A percentile compares a stretch with the other conserved stretches of the same genome.
Evolutionary conservation across 2,113 vertebrate species (phyloP).

Genomic region (Pica pica): DNA sequence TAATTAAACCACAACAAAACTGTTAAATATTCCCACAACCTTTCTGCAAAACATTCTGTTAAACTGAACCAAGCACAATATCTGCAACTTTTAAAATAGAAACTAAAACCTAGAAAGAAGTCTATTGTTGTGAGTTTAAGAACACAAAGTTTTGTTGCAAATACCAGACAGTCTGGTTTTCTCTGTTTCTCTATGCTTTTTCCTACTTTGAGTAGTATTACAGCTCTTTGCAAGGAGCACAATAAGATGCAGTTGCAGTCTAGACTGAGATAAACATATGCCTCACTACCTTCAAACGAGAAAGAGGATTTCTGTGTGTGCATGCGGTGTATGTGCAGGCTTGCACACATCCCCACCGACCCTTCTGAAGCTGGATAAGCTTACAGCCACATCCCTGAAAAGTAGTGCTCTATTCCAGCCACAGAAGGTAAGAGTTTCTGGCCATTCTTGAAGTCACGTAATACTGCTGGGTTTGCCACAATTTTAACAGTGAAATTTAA

Average conservation of each 20-base stretch:
- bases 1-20: background rate
- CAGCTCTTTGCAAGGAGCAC: background rate
- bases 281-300: background rate
- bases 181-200: background rate
- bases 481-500: background rate
- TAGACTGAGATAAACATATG: background rate
- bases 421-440: background rate
- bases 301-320: background rate
- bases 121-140: background rate
- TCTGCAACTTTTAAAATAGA: background rate
- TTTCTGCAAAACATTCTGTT: background rate
- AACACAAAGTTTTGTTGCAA: background rate
- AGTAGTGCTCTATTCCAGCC: background rate
- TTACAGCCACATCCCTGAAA: background rate
- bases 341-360: background rate
- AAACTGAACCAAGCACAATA: background rate
- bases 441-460: rapidly evolving
- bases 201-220: background rate
- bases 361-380: background rate
- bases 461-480: background rate
- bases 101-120: background rate
- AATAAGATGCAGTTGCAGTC: background rate
- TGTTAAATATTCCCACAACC: background rate
- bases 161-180: background rate
- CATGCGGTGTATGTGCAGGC: background rate